Base-by-base conservation (phyloP, 2,797 vertebrate genomes). In the Sebastes minor region DNA sequence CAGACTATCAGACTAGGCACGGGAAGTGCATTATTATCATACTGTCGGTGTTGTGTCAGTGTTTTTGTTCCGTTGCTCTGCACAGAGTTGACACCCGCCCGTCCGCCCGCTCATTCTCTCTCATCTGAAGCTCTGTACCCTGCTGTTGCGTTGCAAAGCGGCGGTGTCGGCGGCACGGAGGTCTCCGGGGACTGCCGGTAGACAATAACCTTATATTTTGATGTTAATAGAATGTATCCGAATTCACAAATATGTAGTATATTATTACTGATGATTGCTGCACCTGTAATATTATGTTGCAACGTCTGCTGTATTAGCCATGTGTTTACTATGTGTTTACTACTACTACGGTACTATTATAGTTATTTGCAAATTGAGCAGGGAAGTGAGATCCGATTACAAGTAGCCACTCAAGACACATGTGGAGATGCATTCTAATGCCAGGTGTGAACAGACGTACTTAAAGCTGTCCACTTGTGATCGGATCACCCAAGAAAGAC, bases 171-270 rank as follows among this genome's bases (percentile, higher is more conserved):
- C 18, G 46, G 46, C 46, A 52, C 4, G 18, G 46, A 52, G 46
- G 46, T 52, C 46, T 18, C 46, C 18, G 18, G 18, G 18, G 46
- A 20, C 46, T 8, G 18, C 18, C 18, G 18, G 18, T 52, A 52
- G 46, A 52, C 46, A 52, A 52, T 52, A n/a, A 52, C 46, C 46
- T 52, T 52, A 52, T 52, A n/a, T n/a, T 52, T 52, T n/a, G 46
- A 52, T n/a, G 46, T 52, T 52, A n/a, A 52, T 52, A 52, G 8
- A 52, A 52, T 52, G 18, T 52, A 52, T n/a, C 46, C 0, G 7
- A 52, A 52, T 52, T 52, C 18, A 52, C 46, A 52, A 52, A 52
- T 52, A 52, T 52, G 46, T 52, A 52, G 18, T 4, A 52, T 52
- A 52, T 52, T 52, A 52, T n/a, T 52, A 52, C 18, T 0, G 18